Base-by-base conservation (phyloP, 2,797 vertebrate genomes). In the Leptodactylus fallax region DNA sequence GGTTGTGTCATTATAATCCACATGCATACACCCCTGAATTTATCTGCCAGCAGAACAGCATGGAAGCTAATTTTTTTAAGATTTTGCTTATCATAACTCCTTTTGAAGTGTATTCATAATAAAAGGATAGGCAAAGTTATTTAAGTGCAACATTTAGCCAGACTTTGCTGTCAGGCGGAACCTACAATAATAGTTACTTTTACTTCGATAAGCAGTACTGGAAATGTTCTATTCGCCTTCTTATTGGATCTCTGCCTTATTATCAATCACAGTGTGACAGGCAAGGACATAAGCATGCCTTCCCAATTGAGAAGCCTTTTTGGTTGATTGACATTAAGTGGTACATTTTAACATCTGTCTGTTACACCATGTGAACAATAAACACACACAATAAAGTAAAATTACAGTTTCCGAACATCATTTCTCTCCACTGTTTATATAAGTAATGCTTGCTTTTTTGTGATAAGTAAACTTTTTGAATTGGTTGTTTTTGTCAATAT, bases 171-270 rank as follows among this genome's bases (percentile, higher is more conserved):
- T 84, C 82, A 82, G 79, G 49, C n/a, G 21, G 47, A 82, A 8
- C 56, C 49, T n/a, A 60, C 87, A 88, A 82, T 88, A 56, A 79
- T 51, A 49, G 45, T 81, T 88, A 63, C 56, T 88, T 81, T 85
- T 88, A 76, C 87, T 72, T 36, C 55, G 72, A 76, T 85, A 65
- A 88, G 83, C 83, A 85, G 67, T 36, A 3, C 69, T 58, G 53
- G 27, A 67, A 78, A 88, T 76, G 85, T 53, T 90, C 91, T 90
- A 89, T 92, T 87, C 87, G 92, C 92, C 84, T 93, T 93, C 92
- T 86, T 83, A 88, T 53, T 81, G 90, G 91, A 92, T 93, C 92
- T 91, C 27, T 71, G 74, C 67, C 56, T 93, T 92, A 90, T 90
- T 91, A 89, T 91, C 91, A 93, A 90, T 91, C 92, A 92, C 85